Conservation (phyloP, 1,140 invertebrate genomes). For the Heliconius himera region DNA sequence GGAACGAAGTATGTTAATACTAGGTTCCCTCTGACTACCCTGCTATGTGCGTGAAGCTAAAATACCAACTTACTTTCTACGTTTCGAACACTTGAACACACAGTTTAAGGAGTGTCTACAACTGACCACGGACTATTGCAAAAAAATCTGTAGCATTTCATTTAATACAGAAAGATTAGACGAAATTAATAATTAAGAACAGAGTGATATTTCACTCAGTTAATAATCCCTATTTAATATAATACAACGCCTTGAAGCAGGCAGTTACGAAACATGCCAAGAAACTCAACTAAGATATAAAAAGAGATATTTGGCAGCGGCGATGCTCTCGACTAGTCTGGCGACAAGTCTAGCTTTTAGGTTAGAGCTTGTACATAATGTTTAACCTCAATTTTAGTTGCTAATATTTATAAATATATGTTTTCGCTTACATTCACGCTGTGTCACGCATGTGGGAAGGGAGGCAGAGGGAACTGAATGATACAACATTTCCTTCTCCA, state of each 20-base stretch:
- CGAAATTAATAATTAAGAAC: background rate
- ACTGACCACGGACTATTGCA: too few species aligned
- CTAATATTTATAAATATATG: background rate
- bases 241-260: conserved; percentile 14
- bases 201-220: background rate
- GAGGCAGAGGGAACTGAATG: too few species aligned
- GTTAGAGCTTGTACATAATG: background rate
- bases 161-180: background rate
- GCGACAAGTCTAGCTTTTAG: conserved; percentile 15
- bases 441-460: too few species aligned
- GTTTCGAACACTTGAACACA: too few species aligned
- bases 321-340: conserved; percentile 19
- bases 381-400: background rate
- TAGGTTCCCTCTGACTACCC: too few species aligned
- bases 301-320: conserved; percentile 42
- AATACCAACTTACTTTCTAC: too few species aligned
- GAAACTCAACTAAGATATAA: conserved; percentile 20
- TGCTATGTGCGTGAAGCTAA: too few species aligned
- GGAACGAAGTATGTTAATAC: too few species aligned
- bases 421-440: too few species aligned
- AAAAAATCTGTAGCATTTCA: too few species aligned
- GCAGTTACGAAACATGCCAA: conserved; percentile 27
- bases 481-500: too few species aligned
- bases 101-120: too few species aligned
- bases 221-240: background rate